These are phyloP conservation scores for Daphoenositta chrysoptera DNA, from an alignment of 2,113 vertebrate species.

Conservation along the genomic window DNA sequence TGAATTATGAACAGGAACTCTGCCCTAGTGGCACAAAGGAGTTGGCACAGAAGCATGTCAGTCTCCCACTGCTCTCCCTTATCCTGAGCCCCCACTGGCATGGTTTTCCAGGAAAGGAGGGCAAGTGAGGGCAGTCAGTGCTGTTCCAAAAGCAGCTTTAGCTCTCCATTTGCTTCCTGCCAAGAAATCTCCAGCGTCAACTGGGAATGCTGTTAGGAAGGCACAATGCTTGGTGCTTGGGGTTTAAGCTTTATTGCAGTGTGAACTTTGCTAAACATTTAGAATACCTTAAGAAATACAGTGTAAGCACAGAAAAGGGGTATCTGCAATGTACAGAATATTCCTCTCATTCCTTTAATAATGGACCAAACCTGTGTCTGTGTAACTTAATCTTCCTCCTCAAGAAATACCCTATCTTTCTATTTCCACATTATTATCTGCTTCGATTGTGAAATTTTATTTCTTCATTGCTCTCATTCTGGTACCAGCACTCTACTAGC, in stretches of 20 bases:
- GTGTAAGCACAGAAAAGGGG: not conserved
- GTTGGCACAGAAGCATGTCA: not conserved
- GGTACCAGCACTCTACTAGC: not conserved
- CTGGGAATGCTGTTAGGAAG: not conserved
- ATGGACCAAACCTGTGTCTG: not conserved
- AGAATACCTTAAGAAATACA: not conserved
- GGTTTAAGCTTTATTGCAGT: not conserved
- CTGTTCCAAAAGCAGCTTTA: constrained; percentile 3
- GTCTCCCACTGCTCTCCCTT: not conserved
- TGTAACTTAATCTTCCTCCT: not conserved
- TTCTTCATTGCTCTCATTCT: not conserved
- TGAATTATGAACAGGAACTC: not conserved
- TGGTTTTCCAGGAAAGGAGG: not conserved
- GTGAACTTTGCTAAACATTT: not conserved
- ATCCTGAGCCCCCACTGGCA: not conserved
- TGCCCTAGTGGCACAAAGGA: not conserved
- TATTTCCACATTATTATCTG: not conserved
- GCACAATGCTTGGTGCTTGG: not conserved
- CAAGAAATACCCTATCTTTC: not conserved
- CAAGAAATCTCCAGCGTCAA: constrained; percentile 8
- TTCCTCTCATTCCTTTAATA: not conserved
- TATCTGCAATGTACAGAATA: not conserved
- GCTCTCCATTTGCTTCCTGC: not conserved
- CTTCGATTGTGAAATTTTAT: not conserved
- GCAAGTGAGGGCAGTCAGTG: not conserved